phyloP scores from a whole-genome alignment of 2,888 invertebrate species.

The Drosophila putrida region DNA sequence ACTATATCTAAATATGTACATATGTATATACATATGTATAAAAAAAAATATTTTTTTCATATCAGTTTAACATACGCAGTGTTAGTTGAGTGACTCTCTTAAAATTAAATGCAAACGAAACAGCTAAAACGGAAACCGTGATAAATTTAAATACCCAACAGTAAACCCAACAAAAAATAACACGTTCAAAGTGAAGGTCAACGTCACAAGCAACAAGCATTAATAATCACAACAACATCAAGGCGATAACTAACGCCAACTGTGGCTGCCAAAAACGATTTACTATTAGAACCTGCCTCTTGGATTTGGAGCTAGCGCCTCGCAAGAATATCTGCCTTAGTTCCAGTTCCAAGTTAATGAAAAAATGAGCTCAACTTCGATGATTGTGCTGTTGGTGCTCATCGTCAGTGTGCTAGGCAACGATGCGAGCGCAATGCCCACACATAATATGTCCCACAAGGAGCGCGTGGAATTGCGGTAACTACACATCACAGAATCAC shows the following conservation, averaged over 20 bases:
- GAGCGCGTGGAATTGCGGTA: slow-evolving; percentile 89
- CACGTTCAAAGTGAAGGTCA: slow-evolving; percentile 84
- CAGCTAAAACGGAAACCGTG: slow-evolving; percentile 50
- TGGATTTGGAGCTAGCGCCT: slow-evolving; percentile 53
- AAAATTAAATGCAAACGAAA: slow-evolving; percentile 56
- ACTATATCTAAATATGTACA: slow-evolving; percentile 1
- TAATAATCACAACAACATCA: slow-evolving; percentile 30
- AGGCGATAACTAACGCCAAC: slow-evolving; percentile 57
- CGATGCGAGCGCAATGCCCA: slow-evolving; percentile 81
- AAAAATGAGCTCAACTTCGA: slow-evolving; percentile 33
- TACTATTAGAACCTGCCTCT: slow-evolving; percentile 39
- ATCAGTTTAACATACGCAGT: slow-evolving; percentile 23
- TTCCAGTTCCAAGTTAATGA: slow-evolving; percentile 8
- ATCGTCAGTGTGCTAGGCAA: slow-evolving; percentile 63
- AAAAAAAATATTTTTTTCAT: slow-evolving; percentile 16
- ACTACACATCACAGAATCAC: slow-evolving; percentile 58
- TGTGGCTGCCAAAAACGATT: slow-evolving; percentile 65
- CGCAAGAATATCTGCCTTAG: background rate
- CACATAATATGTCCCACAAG: slow-evolving; percentile 88
- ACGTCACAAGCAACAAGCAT: slow-evolving; percentile 53
- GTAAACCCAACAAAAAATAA: slow-evolving; percentile 46
- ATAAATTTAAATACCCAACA: slow-evolving; percentile 40
- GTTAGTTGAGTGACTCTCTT: slow-evolving; percentile 51
- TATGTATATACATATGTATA: slow-evolving; percentile 16
- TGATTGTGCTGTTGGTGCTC: slow-evolving; percentile 47